Conservation (phyloP, 2,888 invertebrate genomes). For the Pammene aurita region DNA sequence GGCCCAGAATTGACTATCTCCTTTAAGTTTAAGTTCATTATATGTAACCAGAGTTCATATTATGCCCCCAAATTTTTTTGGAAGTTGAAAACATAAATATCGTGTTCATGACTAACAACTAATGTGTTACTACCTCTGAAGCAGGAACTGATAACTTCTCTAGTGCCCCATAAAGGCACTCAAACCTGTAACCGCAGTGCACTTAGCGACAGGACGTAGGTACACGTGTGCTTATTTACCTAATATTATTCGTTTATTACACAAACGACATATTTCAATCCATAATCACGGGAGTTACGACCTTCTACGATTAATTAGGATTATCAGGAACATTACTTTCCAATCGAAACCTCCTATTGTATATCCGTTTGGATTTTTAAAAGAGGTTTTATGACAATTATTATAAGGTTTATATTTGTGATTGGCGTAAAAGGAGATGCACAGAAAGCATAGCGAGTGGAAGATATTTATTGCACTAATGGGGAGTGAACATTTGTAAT, state of each 20-base stretch:
- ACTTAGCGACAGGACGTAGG: constrained; percentile 36
- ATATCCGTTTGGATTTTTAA: too few relatives aligned
- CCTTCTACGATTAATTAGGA: not conserved
- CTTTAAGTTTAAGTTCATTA: too few relatives aligned
- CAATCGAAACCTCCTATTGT: constrained; percentile 1
- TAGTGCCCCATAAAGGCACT: constrained; percentile 36
- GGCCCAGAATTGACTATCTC: too few relatives aligned
- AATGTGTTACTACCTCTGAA: constrained; percentile 32
- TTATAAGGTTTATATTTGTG: too few relatives aligned
- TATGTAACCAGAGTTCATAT: too few relatives aligned
- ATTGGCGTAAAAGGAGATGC: not conserved
- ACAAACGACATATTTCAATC: not conserved
- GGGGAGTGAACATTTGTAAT: constrained; percentile 15
- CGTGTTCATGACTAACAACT: not conserved
- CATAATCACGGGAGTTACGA: not conserved
- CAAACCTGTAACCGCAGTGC: constrained; percentile 34
- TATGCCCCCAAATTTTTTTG: too few relatives aligned
- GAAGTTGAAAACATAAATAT: too few relatives aligned
- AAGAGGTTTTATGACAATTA: too few relatives aligned
- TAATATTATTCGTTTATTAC: constrained; percentile 19
- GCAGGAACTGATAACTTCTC: constrained; percentile 36
- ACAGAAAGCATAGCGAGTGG: not conserved
- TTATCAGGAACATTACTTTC: not conserved
- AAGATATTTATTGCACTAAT: constrained; percentile 24
- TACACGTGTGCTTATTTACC: constrained; percentile 35